Conservation (phyloP, 2,888 invertebrate species). For the Megalurothrips usitatus region DNA sequence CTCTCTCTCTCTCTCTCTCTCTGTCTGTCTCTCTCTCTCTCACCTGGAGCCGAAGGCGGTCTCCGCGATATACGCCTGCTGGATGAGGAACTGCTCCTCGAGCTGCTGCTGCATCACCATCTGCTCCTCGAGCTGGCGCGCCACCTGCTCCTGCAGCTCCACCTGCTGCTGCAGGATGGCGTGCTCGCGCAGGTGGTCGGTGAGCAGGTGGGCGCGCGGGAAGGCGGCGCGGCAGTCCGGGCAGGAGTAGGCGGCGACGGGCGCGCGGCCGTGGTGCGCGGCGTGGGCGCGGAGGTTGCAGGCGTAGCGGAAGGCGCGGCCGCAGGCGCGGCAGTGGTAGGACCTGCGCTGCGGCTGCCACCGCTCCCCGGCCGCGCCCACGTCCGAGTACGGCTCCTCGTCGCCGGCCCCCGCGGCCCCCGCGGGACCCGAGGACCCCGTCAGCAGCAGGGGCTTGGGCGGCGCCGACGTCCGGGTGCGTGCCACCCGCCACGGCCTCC, state of each 20-base stretch:
- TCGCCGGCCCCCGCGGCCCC: background rate
- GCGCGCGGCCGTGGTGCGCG: background rate
- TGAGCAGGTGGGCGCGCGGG: constrained; percentile 7
- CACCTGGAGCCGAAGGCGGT: background rate
- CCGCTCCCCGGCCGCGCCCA: background rate
- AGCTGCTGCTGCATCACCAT: constrained; percentile 14
- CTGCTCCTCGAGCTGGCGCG: constrained; percentile 13
- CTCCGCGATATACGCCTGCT: constrained; percentile 16
- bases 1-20: too few species aligned
- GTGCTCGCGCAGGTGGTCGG: constrained; percentile 21
- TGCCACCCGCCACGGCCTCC: background rate
- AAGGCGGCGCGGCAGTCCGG: constrained; percentile 15
- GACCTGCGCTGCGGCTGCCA: background rate
- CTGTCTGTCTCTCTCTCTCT: too few species aligned
- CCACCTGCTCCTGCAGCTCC: constrained; percentile 7
- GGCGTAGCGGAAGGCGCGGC: constrained; percentile 19
- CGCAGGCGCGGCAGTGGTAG: constrained; percentile 1
- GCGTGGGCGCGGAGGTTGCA: constrained; percentile 2
- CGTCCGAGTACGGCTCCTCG: background rate
- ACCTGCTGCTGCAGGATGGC: constrained; percentile 14
- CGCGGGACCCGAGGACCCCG: background rate
- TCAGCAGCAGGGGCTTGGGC: background rate
- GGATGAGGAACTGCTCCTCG: constrained; percentile 16
- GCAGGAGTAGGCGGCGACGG: constrained; percentile 16
- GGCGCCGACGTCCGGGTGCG: background rate